phyloP scores from a whole-genome alignment of 2,797 vertebrate genomes.

The Toxotes lorentzi region DNA sequence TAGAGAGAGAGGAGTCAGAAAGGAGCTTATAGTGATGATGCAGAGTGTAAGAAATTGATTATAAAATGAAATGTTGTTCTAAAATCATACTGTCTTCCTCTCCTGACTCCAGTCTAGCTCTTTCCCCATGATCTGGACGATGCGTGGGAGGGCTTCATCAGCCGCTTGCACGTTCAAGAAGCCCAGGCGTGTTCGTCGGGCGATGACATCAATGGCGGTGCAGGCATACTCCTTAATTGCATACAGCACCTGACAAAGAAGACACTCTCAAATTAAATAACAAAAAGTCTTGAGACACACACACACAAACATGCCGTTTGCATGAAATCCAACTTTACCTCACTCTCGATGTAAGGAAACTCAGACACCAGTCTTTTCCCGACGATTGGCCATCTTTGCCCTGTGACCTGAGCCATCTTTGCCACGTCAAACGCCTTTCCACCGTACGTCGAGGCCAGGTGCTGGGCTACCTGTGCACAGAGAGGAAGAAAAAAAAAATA shows the following conservation, averaged over 20 bases:
- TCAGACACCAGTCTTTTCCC: constrained; percentile 96
- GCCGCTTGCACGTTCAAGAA: constrained; percentile 98
- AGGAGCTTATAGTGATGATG: too few species aligned
- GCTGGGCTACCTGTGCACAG: constrained; percentile 91
- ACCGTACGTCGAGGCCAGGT: constrained; percentile 91
- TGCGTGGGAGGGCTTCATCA: constrained; percentile 93
- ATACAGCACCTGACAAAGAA: constrained; percentile 88
- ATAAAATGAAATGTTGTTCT: neutral
- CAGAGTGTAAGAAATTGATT: too few species aligned
- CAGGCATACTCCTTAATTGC: constrained; percentile 96
- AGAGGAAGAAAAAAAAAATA: neutral
- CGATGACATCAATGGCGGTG: constrained; percentile 93
- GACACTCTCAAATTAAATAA: neutral
- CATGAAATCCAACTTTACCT: constrained; percentile 82
- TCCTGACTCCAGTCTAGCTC: constrained; percentile 92
- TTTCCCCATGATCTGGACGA: constrained; percentile 95
- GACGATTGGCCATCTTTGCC: constrained; percentile 95
- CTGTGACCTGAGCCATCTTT: constrained; percentile 95
- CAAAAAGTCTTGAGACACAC: too few species aligned
- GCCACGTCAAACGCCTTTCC: constrained; percentile 92
- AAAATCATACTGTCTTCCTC: constrained; percentile 86
- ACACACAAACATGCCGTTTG: neutral
- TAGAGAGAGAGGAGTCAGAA: neutral
- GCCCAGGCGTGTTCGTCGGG: constrained; percentile 92
- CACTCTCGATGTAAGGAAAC: constrained; percentile 97